Evolutionary conservation across 2,888 invertebrate species (phyloP).

Genomic region (Orchesella flavescens): DNA sequence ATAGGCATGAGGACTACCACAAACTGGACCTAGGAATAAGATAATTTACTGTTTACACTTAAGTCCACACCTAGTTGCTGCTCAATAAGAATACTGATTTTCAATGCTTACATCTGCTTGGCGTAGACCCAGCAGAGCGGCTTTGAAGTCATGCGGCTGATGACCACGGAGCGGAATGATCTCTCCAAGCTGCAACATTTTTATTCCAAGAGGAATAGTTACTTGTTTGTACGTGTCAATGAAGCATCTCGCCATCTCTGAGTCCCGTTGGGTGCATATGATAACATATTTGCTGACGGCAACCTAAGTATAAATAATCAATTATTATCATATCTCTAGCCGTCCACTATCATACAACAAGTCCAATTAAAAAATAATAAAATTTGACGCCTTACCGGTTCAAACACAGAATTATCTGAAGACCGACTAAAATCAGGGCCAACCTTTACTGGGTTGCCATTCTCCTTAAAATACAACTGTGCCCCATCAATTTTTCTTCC

Average conservation of each 20-base stretch:
- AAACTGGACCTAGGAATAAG: constrained; percentile 80
- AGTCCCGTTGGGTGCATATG: constrained; percentile 75
- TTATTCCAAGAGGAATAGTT: constrained; percentile 42
- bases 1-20: constrained; percentile 88
- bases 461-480: constrained; percentile 49
- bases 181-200: constrained; percentile 13
- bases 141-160: constrained; percentile 24
- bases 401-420: not conserved
- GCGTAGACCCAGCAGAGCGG: constrained; percentile 10
- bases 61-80: too few relatives aligned
- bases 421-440: constrained; percentile 39
- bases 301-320: constrained; percentile 13
- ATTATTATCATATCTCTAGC: too few relatives aligned
- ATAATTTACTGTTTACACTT: too few relatives aligned
- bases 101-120: too few relatives aligned
- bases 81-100: too few relatives aligned
- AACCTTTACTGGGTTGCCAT: not conserved
- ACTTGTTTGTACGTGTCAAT: constrained; percentile 48
- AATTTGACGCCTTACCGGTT: too few relatives aligned
- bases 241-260: constrained; percentile 39
- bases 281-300: not conserved
- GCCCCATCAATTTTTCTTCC: constrained; percentile 79
- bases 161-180: constrained; percentile 13
- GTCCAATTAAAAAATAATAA: constrained; percentile 28
- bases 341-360: too few relatives aligned